Conservation (phyloP, 35 echinoderm and acorn worm genomes). For the Anneissia japonica region DNA sequence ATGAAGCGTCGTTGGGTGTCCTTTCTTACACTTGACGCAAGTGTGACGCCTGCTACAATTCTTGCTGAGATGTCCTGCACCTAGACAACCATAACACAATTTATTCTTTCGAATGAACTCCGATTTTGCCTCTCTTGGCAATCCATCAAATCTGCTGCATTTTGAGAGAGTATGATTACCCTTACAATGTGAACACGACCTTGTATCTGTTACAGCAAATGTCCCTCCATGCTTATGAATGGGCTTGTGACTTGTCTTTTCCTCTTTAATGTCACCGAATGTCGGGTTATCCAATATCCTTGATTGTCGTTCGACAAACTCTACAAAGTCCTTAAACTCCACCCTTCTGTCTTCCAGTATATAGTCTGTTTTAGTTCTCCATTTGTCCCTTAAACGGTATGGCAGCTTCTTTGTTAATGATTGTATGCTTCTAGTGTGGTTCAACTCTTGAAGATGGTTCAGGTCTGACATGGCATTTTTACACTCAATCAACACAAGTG, state of each 20-base stretch:
- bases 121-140: not conserved
- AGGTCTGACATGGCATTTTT: slow-evolving; percentile 5
- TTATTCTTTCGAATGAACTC: not conserved
- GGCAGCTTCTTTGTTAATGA: not conserved
- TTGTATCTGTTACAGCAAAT: not conserved
- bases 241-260: no score
- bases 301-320: slow-evolving; percentile 1
- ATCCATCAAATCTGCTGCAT: not conserved
- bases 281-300: slow-evolving; percentile 18
- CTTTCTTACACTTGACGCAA: not conserved
- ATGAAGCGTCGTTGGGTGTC: not conserved
- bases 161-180: not conserved
- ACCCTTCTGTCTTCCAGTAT: not conserved
- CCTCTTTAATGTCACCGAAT: not conserved
- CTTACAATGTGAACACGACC: not conserved
- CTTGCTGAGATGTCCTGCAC: not conserved
- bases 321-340: slow-evolving; percentile 3
- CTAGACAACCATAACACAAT: not conserved
- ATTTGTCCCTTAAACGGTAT: slow-evolving; percentile 6
- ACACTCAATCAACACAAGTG: slow-evolving; percentile 25
- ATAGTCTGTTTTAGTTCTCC: slow-evolving; percentile 8
- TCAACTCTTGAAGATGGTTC: not conserved
- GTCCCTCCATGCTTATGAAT: not conserved
- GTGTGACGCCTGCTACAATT: not conserved
- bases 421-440: slow-evolving; percentile 12